A percentile compares a stretch with the other conserved stretches of the same genome.
Conservation (phyloP, 2,797 vertebrate genomes). For the Pseudochromis fuscus region DNA sequence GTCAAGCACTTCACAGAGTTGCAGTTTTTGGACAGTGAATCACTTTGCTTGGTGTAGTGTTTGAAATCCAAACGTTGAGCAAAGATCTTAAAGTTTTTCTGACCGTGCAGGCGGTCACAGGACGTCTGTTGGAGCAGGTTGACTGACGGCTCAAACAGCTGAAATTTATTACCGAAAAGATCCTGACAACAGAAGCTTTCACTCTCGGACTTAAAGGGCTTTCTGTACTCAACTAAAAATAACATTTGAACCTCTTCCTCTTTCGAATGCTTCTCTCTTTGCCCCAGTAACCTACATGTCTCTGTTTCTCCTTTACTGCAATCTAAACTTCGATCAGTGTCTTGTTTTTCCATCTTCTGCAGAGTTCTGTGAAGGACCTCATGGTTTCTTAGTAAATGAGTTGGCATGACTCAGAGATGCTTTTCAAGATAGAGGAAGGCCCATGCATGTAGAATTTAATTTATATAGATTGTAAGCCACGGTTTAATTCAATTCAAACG, state of each 20-base stretch:
- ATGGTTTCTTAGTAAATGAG: neutral
- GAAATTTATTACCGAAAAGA: slow-evolving; percentile 15
- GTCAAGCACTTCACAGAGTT: neutral
- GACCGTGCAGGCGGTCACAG: neutral
- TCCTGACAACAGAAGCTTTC: slow-evolving; percentile 13
- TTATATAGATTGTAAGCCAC: neutral
- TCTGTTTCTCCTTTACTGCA: neutral
- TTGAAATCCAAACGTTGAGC: neutral
- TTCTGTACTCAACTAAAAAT: slow-evolving; percentile 2
- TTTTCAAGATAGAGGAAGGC: neutral
- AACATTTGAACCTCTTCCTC: slow-evolving; percentile 13
- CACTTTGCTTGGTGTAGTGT: neutral
- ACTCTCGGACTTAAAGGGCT: neutral
- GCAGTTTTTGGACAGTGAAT: neutral
- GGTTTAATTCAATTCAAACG: neutral
- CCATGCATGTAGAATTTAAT: neutral
- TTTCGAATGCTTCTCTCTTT: slow-evolving; percentile 9
- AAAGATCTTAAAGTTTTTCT: neutral
- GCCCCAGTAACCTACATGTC: slow-evolving; percentile 3
- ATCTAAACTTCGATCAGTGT: neutral
- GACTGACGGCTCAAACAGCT: slow-evolving; percentile 19
- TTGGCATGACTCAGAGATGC: neutral
- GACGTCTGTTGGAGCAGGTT: slow-evolving; percentile 5
- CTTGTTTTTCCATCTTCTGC: neutral
- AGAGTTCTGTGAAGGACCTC: neutral